Percentiles rank a stretch among this genome's conserved stretches.
Conservation (phyloP, 2,888 invertebrate genomes). For the Platypus cylindrus region DNA sequence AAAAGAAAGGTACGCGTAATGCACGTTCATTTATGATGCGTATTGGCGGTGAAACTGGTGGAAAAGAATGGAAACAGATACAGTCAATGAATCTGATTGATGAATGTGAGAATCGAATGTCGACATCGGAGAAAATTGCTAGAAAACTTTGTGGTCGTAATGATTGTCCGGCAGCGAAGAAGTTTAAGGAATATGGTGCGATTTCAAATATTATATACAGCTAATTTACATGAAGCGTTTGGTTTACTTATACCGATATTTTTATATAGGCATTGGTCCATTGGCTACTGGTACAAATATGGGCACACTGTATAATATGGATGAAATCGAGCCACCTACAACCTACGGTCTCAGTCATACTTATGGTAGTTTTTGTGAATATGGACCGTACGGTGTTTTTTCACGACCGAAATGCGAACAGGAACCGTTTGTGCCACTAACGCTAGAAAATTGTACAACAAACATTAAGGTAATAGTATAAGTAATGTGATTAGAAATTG, state of each 20-base stretch:
- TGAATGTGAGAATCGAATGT: constrained; percentile 9
- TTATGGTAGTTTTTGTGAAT: constrained; percentile 27
- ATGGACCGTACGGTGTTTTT: constrained; percentile 29
- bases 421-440: constrained; percentile 20
- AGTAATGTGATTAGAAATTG: no score
- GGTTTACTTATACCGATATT: background rate
- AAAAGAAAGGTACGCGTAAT: constrained; percentile 1
- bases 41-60: constrained; percentile 2
- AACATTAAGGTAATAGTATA: no score
- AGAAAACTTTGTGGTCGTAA: constrained; percentile 25
- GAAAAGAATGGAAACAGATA: background rate
- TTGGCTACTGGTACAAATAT: constrained; percentile 28
- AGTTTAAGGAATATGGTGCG: constrained; percentile 31
- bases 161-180: constrained; percentile 31
- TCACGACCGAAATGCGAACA: constrained; percentile 21
- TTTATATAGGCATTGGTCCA: constrained; percentile 26
- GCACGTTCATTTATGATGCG: constrained; percentile 4
- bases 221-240: no score
- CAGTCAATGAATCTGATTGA: background rate
- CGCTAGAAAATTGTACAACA: constrained; percentile 1
- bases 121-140: constrained; percentile 26
- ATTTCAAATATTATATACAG: no score
- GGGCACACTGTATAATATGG: constrained; percentile 24
- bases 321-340: constrained; percentile 21
- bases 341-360: constrained; percentile 29